Evolutionary conservation across 2,113 vertebrate species (phyloP).

Genomic region (Crotalus tigris): DNA sequence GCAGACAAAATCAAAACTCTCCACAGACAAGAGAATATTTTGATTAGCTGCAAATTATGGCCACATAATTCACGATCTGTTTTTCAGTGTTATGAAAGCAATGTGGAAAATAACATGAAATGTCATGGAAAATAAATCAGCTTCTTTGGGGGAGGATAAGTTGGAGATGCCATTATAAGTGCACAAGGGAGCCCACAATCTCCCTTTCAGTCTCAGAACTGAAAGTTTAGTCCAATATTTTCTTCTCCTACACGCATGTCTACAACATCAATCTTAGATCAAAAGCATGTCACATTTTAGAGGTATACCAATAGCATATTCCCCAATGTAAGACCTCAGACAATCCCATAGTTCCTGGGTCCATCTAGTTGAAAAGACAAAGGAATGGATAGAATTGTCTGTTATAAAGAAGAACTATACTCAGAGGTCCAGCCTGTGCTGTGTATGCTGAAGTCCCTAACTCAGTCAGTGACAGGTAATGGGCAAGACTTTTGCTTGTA

Average conservation of each 20-base stretch:
- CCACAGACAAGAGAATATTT: background rate
- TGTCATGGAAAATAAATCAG: background rate
- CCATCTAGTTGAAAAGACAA: background rate
- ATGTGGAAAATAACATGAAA: background rate
- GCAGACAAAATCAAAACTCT: background rate
- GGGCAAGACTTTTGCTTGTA: background rate
- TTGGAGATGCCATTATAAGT: background rate
- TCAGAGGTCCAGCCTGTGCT: background rate
- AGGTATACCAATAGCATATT: background rate
- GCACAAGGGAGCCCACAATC: background rate
- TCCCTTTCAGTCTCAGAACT: background rate
- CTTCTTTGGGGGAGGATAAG: background rate
- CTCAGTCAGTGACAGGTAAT: background rate
- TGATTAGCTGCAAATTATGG: background rate
- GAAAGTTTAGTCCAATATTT: background rate
- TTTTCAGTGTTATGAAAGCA: background rate
- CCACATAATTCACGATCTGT: background rate
- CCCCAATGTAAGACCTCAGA: background rate
- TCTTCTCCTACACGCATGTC: background rate
- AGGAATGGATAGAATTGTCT: background rate
- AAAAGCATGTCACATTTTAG: background rate
- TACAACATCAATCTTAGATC: background rate
- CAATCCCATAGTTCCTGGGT: background rate
- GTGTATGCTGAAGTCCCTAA: background rate
- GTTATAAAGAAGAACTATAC: background rate